Evolutionary conservation across 2,113 vertebrate species (phyloP).

Genomic region (Vimba vimba): DNA sequence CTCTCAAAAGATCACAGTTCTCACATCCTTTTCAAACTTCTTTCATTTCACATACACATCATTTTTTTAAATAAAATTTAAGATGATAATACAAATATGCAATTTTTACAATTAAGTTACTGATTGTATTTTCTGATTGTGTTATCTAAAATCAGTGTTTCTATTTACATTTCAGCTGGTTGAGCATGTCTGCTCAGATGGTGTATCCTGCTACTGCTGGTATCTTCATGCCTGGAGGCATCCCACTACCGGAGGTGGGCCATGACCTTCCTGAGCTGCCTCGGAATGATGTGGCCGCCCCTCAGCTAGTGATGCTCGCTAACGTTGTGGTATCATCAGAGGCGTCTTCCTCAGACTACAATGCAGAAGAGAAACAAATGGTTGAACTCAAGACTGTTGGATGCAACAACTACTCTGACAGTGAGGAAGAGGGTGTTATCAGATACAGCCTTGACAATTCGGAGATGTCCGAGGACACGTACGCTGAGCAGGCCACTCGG

Average conservation of each 20-base stretch:
- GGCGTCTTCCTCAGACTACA: conserved; percentile 78
- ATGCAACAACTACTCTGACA: conserved; percentile 86
- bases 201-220: conserved; percentile 80
- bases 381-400: conserved; percentile 91
- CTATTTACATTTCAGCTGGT: conserved; percentile 60
- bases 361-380: conserved; percentile 91
- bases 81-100: background rate
- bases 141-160: conserved; percentile 37
- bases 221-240: conserved; percentile 79
- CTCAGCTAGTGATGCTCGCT: conserved; percentile 96
- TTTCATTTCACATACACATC: background rate
- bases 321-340: conserved; percentile 90
- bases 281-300: conserved; percentile 84
- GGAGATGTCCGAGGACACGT: conserved; percentile 49
- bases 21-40: background rate
- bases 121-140: background rate
- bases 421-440: conserved; percentile 85
- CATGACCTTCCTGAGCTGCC: conserved; percentile 84
- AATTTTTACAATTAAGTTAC: background rate
- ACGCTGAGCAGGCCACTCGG: background rate
- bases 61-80: background rate
- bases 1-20: background rate
- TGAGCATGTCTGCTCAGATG: conserved; percentile 86
- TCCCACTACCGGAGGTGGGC: conserved; percentile 79
- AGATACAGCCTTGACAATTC: conserved; percentile 73